Base-by-base conservation (phyloP, 1,140 invertebrate species). In the Saccostrea glomerata region DNA sequence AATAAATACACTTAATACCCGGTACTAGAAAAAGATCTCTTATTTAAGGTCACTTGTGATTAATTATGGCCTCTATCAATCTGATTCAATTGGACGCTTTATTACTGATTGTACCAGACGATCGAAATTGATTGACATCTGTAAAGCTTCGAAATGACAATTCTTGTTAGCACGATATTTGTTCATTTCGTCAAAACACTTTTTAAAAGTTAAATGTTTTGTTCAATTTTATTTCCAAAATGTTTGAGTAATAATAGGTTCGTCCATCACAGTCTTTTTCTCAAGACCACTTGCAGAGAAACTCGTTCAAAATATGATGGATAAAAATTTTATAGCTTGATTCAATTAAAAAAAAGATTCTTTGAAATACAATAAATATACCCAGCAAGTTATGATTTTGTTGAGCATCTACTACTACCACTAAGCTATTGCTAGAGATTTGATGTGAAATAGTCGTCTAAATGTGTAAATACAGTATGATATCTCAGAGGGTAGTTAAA, bases 41-140 rank as follows among this genome's bases (percentile, higher is more conserved):
- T 40, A 77, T 77, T 77, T 77, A 77, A 77, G 70, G 70, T 77
- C 70, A 77, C 70, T 77, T 36, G 13, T 77, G 70, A 77, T 77
- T 77, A 77, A 77, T 77, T 25, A 13, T 20, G 25, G 70, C 30
- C 70, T 77, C 30, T 77, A 77, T 77, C 70, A 77, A 77, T 77
- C 70, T 36, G 70, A 25, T 77, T 77, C 70, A 77, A 77, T 77
- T 30, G 30, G 25, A 77, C 70, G 70, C 30, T 77, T 77, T 77
- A 36, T 77, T 77, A 77, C 70, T 25, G 25, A 36, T 77, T 77
- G 70, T 30, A 77, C 70, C 23, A 77, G 70, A 77, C 70, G 70
- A 77, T 77, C 70, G 30, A 77, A 77, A 30, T 77, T 77, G 70
- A 77, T 77, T 77, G 70, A 77, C 70, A 36, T 77, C 70, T 77